phyloP scores from a whole-genome alignment of 2,113 vertebrate species.

The Crotalus viridis region DNA sequence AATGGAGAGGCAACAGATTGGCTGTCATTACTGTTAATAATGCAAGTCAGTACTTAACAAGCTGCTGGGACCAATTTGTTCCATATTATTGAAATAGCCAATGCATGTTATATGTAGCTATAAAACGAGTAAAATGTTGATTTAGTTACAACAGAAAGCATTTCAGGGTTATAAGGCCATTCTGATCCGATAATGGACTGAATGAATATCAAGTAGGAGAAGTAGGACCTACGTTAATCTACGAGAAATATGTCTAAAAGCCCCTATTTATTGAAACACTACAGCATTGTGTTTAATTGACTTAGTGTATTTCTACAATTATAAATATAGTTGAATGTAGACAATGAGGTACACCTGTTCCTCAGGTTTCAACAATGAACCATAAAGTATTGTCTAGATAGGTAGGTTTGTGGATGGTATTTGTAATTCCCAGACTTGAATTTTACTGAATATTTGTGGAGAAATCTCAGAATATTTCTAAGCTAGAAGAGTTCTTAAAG shows the following conservation, averaged over 20 bases:
- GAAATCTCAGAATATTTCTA: not conserved
- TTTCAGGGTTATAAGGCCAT: not conserved
- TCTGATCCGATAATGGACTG: not conserved
- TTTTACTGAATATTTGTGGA: not conserved
- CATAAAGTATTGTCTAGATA: not conserved
- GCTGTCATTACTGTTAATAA: slow-evolving; percentile 12
- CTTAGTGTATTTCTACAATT: not conserved
- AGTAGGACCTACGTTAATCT: not conserved
- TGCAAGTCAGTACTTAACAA: slow-evolving; percentile 12
- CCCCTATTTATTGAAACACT: not conserved
- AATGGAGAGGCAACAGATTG: slow-evolving; percentile 8
- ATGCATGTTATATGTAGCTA: not conserved
- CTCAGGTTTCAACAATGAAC: not conserved
- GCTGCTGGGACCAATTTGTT: slow-evolving; percentile 15
- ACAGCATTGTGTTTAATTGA: not conserved
- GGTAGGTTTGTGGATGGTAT: not conserved
- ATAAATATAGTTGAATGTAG: not conserved
- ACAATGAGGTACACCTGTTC: not conserved
- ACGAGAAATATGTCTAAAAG: not conserved
- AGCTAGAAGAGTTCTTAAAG: not conserved
- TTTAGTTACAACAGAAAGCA: not conserved
- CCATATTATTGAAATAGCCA: not conserved
- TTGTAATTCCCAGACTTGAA: not conserved
- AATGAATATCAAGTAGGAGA: not conserved
- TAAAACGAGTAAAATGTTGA: not conserved